Conservation (phyloP, 2,888 invertebrate genomes). For the Pharmacophagus antenor region DNA sequence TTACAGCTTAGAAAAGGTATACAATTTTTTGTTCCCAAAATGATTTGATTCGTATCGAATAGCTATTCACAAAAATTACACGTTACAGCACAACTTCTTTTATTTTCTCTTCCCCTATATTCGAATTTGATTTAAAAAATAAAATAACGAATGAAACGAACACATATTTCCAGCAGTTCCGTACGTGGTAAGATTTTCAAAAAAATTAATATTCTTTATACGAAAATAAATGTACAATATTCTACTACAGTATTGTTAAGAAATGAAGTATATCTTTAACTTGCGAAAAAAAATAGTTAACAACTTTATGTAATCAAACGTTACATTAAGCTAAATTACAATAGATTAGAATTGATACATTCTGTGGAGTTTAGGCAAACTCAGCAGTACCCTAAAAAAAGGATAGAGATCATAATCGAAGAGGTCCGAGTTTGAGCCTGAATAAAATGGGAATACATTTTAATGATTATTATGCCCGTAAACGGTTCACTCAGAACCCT, state of each 20-base stretch:
- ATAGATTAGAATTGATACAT: background rate
- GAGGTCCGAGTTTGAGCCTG: slow-evolving; percentile 66
- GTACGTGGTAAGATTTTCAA: slow-evolving; percentile 5
- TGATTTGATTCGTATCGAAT: slow-evolving; percentile 75
- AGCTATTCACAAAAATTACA: slow-evolving; percentile 77
- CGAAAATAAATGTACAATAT: no score
- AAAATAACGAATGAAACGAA: slow-evolving; percentile 47
- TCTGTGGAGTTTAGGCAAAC: slow-evolving; percentile 11
- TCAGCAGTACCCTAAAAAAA: slow-evolving; percentile 60
- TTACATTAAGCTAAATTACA: no score
- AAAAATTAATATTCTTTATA: no score
- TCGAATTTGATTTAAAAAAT: slow-evolving; percentile 66
- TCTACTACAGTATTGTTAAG: no score
- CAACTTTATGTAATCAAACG: no score
- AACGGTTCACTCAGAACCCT: slow-evolving; percentile 66
- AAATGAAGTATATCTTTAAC: no score
- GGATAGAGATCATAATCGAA: slow-evolving; percentile 76
- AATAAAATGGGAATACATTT: slow-evolving; percentile 76
- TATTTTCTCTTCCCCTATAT: slow-evolving; percentile 71
- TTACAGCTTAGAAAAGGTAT: slow-evolving; percentile 45
- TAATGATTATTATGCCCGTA: slow-evolving; percentile 77
- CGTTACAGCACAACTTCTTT: slow-evolving; percentile 68
- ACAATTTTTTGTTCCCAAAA: slow-evolving; percentile 65
- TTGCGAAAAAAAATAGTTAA: no score
- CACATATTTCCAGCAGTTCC: slow-evolving; percentile 12